Base-by-base conservation (phyloP, 2,888 invertebrate genomes). In the Archips xylosteana region DNA sequence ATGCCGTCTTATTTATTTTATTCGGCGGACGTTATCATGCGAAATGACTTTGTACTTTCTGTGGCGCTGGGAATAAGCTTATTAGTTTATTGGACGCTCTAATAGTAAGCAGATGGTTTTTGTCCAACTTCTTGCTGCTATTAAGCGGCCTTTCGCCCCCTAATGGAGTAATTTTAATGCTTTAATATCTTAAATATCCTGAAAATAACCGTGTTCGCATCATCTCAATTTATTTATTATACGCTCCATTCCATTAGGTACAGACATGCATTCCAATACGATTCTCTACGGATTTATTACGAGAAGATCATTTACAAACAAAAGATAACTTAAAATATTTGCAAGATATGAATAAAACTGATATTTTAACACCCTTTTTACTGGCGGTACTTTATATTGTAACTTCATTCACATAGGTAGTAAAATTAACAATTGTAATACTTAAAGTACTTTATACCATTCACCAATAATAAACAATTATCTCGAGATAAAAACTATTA, bases 31-130 rank as follows among this genome's bases (percentile, higher is more conserved):
- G 86, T 89, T 90, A 91, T 89, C 86, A 86, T 87, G 83, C 79
- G 82, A 86, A 87, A 88, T 91, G 90, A 89, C 89, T 87, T 85
- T 85, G 89, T 87, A 84, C 85, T 92, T 92, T 91, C 91, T 92
- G 85, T 83, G 79, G 80, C 79, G 83, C 80, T 84, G 82, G 81
- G 82, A 83, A 82, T 57, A 80, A 83, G 82, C 86, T 89, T 87
- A 90, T 89, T 89, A 89, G 84, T 86, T 83, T 82, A 79, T 86
- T 86, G 85, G 86, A 83, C 83, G 85, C 81, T 86, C 83, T 88
- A 88, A 88, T 89, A 84, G 82, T 82, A 85, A 85, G 81, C 81
- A 84, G 75, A 83, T 83, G 75, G 78, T 88, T 89, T 89, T 90
- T 89, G 83, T 87, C 81, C 80, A 79, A 78, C 83, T 85, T 88